A percentile compares a stretch with the other conserved stretches of the same genome.
These are phyloP conservation scores for Anarrhichthys ocellatus DNA, from an alignment of 2,113 vertebrate species.

Conservation along the genomic window DNA sequence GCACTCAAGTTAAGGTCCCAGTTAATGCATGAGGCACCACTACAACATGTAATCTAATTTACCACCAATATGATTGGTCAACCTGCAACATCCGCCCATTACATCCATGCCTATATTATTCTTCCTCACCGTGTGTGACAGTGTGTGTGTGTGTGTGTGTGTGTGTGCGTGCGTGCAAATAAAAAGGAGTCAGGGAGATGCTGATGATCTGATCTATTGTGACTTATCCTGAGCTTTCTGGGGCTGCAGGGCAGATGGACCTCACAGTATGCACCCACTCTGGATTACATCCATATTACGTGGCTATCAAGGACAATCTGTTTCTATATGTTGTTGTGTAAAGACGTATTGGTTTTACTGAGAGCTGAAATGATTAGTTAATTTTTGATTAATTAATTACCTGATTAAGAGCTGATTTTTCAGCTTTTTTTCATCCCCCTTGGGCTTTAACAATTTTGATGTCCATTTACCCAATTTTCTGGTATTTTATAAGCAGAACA, in stretches of 20 bases:
- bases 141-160: background rate
- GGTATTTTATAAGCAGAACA: background rate
- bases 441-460: background rate
- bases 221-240: conserved; percentile 59
- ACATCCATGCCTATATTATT: background rate
- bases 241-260: conserved; percentile 72
- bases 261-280: conserved; percentile 58
- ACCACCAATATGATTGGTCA: background rate
- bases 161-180: background rate
- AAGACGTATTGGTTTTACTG: background rate
- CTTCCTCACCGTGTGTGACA: background rate
- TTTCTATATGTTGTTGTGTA: background rate
- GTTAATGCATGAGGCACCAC: background rate
- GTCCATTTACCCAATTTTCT: background rate
- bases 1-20: background rate
- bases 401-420: background rate
- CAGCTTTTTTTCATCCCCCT: background rate
- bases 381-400: background rate
- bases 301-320: background rate
- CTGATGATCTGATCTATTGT: conserved; percentile 63
- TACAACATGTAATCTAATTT: background rate
- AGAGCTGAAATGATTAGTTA: background rate
- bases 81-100: background rate
- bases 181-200: conserved; percentile 15
- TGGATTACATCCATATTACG: conserved; percentile 40